Evolutionary conservation across 2,113 vertebrate genomes (phyloP).

Genomic region (Salvelinus namaycush): DNA sequence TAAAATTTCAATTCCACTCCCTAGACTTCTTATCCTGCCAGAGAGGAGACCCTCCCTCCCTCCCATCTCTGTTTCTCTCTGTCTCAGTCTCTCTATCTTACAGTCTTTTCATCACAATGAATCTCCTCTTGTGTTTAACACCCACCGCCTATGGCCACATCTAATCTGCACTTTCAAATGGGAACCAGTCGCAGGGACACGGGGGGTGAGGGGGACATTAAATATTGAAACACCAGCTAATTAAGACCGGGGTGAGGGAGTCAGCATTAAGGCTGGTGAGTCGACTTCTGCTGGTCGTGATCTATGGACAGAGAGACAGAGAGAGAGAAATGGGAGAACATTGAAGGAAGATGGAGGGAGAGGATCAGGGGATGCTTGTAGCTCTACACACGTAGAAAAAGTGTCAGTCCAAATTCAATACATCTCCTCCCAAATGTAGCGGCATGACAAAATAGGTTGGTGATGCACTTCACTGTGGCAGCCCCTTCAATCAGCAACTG

Average conservation of each 20-base stretch:
- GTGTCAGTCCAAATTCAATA: slow-evolving; percentile 26
- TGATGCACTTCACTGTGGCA: slow-evolving; percentile 21
- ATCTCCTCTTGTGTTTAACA: slow-evolving; percentile 3
- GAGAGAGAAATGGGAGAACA: not conserved
- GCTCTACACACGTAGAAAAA: not conserved
- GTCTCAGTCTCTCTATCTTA: not conserved
- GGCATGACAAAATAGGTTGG: slow-evolving; percentile 9
- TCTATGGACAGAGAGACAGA: not conserved
- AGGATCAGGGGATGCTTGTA: not conserved
- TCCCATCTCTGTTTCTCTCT: not conserved
- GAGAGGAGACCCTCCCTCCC: not conserved
- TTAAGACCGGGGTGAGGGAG: slow-evolving; percentile 47
- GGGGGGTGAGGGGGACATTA: slow-evolving; percentile 45
- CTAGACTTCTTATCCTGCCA: not conserved
- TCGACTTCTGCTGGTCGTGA: not conserved
- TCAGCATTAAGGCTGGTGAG: slow-evolving; percentile 23
- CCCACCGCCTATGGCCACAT: not conserved
- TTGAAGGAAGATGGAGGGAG: not conserved
- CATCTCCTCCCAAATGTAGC: slow-evolving; percentile 20
- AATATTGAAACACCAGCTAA: slow-evolving; percentile 57
- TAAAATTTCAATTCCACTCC: not conserved
- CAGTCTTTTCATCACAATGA: not conserved
- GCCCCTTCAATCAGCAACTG: slow-evolving; percentile 7
- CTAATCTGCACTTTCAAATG: slow-evolving; percentile 47
- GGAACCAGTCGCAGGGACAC: slow-evolving; percentile 28